Percentiles rank a stretch among this genome's conserved stretches.
Evolutionary conservation across 2,797 vertebrate species (phyloP).

Genomic region (Toxotes lorentzi): DNA sequence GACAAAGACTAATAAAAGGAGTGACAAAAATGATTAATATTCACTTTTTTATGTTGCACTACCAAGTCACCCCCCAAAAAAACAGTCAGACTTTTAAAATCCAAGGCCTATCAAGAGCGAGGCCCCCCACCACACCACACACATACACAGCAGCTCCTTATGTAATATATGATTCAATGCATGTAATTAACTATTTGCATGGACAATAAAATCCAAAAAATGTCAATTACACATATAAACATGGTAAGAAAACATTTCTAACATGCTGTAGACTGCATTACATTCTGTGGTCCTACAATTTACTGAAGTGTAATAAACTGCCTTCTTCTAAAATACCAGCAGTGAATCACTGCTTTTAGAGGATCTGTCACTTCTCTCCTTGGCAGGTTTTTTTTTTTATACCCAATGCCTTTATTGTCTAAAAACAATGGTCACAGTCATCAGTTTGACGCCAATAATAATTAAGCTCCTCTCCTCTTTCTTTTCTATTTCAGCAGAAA

Average conservation of each 20-base stretch:
- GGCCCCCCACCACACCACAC: background rate
- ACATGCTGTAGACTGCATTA: background rate
- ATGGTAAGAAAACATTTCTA: background rate
- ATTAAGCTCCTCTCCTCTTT: conserved; percentile 49
- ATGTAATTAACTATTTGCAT: background rate
- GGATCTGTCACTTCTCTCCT: conserved; percentile 47
- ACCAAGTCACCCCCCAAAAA: too few species aligned
- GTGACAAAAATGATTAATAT: background rate
- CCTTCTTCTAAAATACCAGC: conserved; percentile 39
- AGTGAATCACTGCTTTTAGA: conserved; percentile 47
- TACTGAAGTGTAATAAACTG: conserved; percentile 34
- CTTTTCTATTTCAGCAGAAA: conserved; percentile 51
- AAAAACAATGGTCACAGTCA: conserved; percentile 63
- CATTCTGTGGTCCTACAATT: conserved; percentile 10
- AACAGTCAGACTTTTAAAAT: background rate
- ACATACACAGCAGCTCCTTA: background rate
- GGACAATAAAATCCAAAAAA: background rate
- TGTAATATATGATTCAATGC: background rate
- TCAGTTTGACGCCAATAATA: conserved; percentile 65
- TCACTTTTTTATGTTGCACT: background rate
- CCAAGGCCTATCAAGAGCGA: background rate
- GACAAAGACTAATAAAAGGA: background rate
- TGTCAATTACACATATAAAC: conserved; percentile 8
- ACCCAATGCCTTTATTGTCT: conserved; percentile 52
- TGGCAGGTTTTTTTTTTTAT: conserved; percentile 37